A percentile compares a stretch with the other conserved stretches of the same genome.
Evolutionary conservation across 2,797 vertebrate species (phyloP).

Genomic region (Pangasius macronema): DNA sequence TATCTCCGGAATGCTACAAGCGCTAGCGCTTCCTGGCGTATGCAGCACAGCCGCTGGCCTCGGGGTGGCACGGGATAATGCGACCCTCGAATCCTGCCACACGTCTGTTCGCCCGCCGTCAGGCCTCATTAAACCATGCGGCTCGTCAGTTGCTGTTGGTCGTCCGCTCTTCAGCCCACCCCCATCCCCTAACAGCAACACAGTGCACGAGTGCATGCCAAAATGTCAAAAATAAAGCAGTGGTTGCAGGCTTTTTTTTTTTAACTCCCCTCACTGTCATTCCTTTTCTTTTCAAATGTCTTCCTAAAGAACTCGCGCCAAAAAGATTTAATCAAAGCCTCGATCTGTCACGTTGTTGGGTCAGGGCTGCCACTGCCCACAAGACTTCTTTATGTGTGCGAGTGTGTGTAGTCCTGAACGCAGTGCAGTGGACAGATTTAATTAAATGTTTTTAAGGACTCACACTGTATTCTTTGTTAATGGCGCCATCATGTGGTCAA

Average conservation of each 20-base stretch:
- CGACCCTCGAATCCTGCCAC: background rate
- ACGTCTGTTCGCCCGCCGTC: background rate
- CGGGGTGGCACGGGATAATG: background rate
- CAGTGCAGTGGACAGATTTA: background rate
- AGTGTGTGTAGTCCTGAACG: background rate
- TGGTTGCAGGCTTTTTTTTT: no score
- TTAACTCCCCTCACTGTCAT: background rate
- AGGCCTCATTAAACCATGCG: background rate
- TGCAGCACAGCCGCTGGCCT: background rate
- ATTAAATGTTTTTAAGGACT: background rate
- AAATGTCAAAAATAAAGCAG: background rate
- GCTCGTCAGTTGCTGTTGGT: background rate
- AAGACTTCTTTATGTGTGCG: background rate
- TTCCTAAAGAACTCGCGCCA: background rate
- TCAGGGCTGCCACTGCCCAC: background rate
- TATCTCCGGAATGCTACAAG: background rate
- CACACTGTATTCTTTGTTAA: background rate
- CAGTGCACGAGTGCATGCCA: background rate
- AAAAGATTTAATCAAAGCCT: background rate
- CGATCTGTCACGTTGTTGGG: background rate
- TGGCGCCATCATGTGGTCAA: constrained; percentile 24
- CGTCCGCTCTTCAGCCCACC: background rate
- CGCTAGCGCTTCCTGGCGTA: background rate
- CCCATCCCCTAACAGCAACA: background rate
- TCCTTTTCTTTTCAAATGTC: background rate